Evolutionary conservation across 2,797 vertebrate genomes (phyloP).

Genomic region (Microtus californicus): DNA sequence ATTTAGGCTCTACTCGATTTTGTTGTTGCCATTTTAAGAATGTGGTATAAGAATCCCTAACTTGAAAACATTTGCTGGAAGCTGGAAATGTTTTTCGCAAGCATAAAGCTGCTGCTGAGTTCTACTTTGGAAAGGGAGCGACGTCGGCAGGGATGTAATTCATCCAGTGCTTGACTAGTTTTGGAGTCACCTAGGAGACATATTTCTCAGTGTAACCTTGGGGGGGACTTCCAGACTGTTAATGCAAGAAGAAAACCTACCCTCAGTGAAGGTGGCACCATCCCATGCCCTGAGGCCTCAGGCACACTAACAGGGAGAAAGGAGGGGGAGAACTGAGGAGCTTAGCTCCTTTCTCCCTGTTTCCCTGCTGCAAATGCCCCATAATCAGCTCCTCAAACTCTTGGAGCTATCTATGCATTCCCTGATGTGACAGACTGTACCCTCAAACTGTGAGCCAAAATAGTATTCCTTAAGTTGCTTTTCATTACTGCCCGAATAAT

Average conservation of each 20-base stretch:
- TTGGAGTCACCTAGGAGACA: background rate
- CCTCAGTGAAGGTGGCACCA: background rate
- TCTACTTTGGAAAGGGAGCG: fast-evolving
- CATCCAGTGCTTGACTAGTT: background rate
- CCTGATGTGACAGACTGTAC: fast-evolving
- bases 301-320: too few species aligned
- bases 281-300: too few species aligned
- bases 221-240: too few species aligned
- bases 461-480: background rate
- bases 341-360: too few species aligned
- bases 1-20: background rate
- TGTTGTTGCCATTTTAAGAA: too few species aligned
- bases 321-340: background rate
- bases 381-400: background rate
- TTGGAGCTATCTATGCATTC: background rate
- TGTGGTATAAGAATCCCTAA: background rate
- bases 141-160: background rate
- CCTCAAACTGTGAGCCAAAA: background rate
- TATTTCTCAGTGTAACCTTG: background rate
- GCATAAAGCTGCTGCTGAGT: background rate
- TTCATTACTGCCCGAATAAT: background rate
- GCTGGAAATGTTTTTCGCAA: background rate
- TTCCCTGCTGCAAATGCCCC: background rate
- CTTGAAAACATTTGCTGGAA: background rate
- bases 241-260: background rate